phyloP scores from a whole-genome alignment of 2,797 vertebrate genomes.

The Spondyliosoma cantharus region DNA sequence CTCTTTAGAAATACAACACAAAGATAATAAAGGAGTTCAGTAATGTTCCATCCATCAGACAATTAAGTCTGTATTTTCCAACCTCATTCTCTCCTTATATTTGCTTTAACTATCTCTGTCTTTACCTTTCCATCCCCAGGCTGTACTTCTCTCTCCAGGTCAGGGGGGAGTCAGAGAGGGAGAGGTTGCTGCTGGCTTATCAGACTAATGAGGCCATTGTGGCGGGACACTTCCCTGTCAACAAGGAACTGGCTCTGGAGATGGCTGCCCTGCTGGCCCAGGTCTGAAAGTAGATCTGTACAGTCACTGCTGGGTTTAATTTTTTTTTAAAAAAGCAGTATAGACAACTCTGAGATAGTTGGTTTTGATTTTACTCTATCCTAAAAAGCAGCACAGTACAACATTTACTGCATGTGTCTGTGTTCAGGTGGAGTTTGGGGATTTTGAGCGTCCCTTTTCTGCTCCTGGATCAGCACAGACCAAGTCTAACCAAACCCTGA shows the following conservation, averaged over 20 bases:
- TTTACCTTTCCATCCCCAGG: constrained; percentile 75
- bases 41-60: neutral
- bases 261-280: constrained; percentile 95
- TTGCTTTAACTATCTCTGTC: neutral
- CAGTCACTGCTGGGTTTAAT: neutral
- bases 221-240: constrained; percentile 94
- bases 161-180: constrained; percentile 94
- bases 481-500: constrained; percentile 92
- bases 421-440: constrained; percentile 93
- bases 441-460: constrained; percentile 95
- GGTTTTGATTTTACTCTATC: neutral
- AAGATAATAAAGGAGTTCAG: neutral
- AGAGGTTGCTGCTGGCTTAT: constrained; percentile 93
- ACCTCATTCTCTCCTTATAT: neutral
- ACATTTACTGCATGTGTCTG: neutral
- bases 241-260: constrained; percentile 97
- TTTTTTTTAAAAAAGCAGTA: neutral
- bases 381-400: neutral
- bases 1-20: neutral
- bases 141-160: constrained; percentile 93
- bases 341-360: neutral
- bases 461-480: constrained; percentile 86
- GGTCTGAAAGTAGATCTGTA: constrained; percentile 77
- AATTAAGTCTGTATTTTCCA: neutral
- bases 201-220: constrained; percentile 95